phyloP scores from a whole-genome alignment of 1,140 invertebrate genomes.

The Plutomurus gul region DNA sequence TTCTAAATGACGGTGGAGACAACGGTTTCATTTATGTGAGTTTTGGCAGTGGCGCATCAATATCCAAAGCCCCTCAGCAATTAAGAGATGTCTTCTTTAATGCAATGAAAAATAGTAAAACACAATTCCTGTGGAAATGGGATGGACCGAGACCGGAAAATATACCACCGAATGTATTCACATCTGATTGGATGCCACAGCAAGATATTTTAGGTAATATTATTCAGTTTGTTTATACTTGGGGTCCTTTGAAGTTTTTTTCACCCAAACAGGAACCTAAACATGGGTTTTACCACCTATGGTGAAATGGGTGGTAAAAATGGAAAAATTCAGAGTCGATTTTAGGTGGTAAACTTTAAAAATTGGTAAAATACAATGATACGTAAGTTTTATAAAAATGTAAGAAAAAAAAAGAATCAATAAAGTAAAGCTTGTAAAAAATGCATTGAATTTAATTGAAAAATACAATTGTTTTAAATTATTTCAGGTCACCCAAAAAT shows the following conservation, averaged over 20 bases:
- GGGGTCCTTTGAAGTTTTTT: neutral
- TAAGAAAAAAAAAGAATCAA: too few relatives aligned
- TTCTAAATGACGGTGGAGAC: slow-evolving; percentile 57
- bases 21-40: slow-evolving; percentile 65
- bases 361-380: too few relatives aligned
- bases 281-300: too few relatives aligned
- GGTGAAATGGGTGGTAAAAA: too few relatives aligned
- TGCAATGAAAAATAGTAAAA: slow-evolving; percentile 16
- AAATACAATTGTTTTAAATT: neutral
- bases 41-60: slow-evolving; percentile 58
- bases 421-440: too few relatives aligned
- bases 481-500: slow-evolving; percentile 48
- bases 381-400: too few relatives aligned
- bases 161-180: slow-evolving; percentile 49
- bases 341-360: too few relatives aligned
- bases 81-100: slow-evolving; percentile 38
- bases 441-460: neutral
- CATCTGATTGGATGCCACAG: slow-evolving; percentile 51
- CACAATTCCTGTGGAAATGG: slow-evolving; percentile 53
- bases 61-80: slow-evolving; percentile 29
- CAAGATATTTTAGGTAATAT: slow-evolving; percentile 52
- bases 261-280: too few relatives aligned
- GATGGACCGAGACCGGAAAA: slow-evolving; percentile 33
- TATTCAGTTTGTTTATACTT: too few relatives aligned
- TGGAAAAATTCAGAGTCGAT: too few relatives aligned